Evolutionary conservation across 2,888 invertebrate genomes (phyloP), one percentile per base, ranked within the genome.

Genomic region (Clanis bilineata): DNA sequence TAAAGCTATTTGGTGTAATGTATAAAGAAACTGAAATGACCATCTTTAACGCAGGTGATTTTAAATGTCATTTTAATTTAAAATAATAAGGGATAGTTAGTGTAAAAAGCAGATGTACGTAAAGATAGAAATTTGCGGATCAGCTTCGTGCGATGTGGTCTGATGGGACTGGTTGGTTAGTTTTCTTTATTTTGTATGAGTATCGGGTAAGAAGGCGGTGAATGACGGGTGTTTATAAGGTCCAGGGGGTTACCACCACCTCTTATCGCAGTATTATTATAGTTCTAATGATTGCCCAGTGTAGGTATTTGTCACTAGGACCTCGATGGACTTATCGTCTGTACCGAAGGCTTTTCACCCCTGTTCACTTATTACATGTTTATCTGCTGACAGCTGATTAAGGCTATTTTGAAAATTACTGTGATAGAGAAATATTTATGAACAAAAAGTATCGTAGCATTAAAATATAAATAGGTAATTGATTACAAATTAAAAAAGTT

Each of bases 211-310:
- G 25, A 32, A 36, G 47, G 47, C 25, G n/a, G 47, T 47, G 47
- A 28, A 47, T 47, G 47, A 25, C n/a, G 47, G n/a, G 7, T 47
- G 9, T 12, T 47, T 47, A 7, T 15, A 25, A 28, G 47, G 28
- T 9, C 15, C 15, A 28, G 28, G 25, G 2, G 23, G 15, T 15
- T 47, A n/a, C n/a, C n/a, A n/a, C n/a, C n/a, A n/a, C n/a, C n/a
- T n/a, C n/a, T n/a, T n/a, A n/a, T n/a, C n/a, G n/a, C n/a, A n/a
- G n/a, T n/a, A n/a, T n/a, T n/a, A n/a, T n/a, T n/a, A n/a, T n/a
- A n/a, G n/a, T 87, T 87, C 87, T 86, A 84, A 83, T 83, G 83
- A 84, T 83, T 75, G 79, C 68, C 74, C 72, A 80, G 84, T 82
- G 80, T 84, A n/a, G n/a, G n/a, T n/a, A n/a, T n/a, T n/a, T n/a